Conservation (phyloP, 2,113 vertebrate species). For the Calidris pugnax region DNA sequence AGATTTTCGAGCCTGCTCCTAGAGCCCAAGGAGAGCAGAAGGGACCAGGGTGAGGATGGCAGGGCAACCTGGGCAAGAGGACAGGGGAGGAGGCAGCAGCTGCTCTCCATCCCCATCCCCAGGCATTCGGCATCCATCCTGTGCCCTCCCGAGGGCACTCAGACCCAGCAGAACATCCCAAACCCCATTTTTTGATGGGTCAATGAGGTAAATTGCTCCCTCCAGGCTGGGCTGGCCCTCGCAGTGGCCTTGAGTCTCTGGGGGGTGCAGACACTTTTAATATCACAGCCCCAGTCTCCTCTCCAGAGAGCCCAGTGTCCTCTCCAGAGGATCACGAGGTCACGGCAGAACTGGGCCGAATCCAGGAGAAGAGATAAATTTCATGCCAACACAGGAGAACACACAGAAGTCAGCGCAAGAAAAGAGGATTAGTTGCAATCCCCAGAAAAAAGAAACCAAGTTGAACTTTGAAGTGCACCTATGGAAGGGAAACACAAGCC, state of each 20-base stretch:
- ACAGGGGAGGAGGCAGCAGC: not conserved
- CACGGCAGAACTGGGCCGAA: accelerated
- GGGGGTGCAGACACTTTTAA: not conserved
- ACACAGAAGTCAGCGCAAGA: not conserved
- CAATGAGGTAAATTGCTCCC: too few species aligned
- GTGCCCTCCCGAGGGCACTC: not conserved
- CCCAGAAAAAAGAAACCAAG: not conserved
- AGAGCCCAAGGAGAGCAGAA: not conserved
- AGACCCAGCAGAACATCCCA: not conserved
- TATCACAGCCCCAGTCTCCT: not conserved
- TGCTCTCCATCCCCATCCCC: not conserved
- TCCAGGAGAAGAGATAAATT: not conserved
- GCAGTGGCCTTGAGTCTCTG: accelerated
- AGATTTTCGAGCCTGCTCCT: not conserved
- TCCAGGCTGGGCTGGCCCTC: not conserved
- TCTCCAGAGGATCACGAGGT: not conserved
- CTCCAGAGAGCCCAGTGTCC: not conserved
- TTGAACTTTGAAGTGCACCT: not conserved
- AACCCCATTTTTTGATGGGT: not conserved
- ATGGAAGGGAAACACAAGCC: not conserved
- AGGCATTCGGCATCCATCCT: not conserved
- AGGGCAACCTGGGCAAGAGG: not conserved
- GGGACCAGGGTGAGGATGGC: not conserved
- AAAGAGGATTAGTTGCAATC: not conserved
- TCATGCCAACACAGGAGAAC: not conserved